phyloP scores from a whole-genome alignment of 2,113 vertebrate species.

The Caranx ignobilis region DNA sequence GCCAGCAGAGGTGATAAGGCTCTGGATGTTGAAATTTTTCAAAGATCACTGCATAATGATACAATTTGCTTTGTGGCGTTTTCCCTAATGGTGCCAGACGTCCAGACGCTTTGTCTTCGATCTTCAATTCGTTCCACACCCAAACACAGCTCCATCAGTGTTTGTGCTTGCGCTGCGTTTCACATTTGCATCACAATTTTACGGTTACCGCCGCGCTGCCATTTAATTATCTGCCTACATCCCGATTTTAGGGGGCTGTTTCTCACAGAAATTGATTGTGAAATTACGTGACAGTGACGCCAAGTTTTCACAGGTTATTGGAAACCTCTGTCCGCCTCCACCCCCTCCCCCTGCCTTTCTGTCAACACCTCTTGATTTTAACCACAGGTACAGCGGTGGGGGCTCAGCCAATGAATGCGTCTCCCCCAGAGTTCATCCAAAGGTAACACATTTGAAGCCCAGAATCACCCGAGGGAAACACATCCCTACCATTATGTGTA shows the following conservation, averaged over 20 bases:
- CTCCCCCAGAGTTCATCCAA: constrained; percentile 77
- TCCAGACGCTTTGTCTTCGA: constrained; percentile 69
- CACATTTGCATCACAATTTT: constrained; percentile 51
- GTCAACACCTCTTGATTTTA: constrained; percentile 78
- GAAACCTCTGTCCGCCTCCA: constrained; percentile 48
- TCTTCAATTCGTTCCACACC: constrained; percentile 61
- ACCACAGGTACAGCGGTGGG: constrained; percentile 72
- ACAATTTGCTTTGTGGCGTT: constrained; percentile 70
- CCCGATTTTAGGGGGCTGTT: constrained; percentile 45
- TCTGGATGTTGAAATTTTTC: constrained; percentile 65
- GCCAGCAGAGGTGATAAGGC: constrained; percentile 68
- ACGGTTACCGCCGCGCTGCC: constrained; percentile 23
- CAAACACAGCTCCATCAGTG: constrained; percentile 65
- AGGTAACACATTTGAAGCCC: constrained; percentile 79
- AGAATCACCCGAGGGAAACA: constrained; percentile 63
- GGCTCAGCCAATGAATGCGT: constrained; percentile 66
- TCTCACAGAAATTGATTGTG: constrained; percentile 61
- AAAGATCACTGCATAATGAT: constrained; percentile 71
- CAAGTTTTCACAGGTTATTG: constrained; percentile 61
- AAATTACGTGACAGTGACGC: constrained; percentile 60
- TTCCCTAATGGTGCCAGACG: constrained; percentile 70
- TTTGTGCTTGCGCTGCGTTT: constrained; percentile 35
- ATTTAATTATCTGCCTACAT: constrained; percentile 66
- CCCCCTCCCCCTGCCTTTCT: constrained; percentile 52
- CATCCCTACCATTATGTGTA: constrained; percentile 48